These are phyloP conservation scores for Nibea albiflora DNA, from an alignment of 2,113 vertebrate species.

Conservation along the genomic window DNA sequence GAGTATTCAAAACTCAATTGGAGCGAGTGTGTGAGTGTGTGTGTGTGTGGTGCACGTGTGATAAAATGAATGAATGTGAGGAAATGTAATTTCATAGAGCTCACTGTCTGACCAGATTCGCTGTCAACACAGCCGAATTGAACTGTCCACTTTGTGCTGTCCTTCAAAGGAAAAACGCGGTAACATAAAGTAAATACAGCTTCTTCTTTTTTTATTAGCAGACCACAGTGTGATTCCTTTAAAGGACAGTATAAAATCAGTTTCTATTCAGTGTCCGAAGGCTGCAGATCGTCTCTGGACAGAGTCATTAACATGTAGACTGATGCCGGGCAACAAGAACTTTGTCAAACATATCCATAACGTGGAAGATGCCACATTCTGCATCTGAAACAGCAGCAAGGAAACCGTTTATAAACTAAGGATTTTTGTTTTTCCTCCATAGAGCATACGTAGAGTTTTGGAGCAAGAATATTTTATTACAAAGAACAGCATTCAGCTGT, in stretches of 20 bases:
- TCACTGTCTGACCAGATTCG: neutral
- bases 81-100: neutral
- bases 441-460: neutral
- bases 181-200: neutral
- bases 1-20: neutral
- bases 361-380: neutral
- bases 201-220: too few species aligned
- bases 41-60: constrained; percentile 1
- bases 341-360: neutral
- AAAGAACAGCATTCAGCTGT: neutral
- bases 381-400: neutral
- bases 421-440: neutral
- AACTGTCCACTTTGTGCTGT: neutral
- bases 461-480: neutral
- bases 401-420: neutral
- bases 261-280: neutral
- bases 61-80: neutral
- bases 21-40: neutral
- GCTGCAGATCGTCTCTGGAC: neutral
- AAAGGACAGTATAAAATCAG: neutral
- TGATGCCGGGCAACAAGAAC: neutral
- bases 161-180: neutral
- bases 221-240: neutral
- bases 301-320: neutral
- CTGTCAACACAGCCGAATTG: neutral